Base-by-base conservation (phyloP, 35 echinoderm and acorn worm genomes). In the Strongylocentrotus purpuratus region DNA sequence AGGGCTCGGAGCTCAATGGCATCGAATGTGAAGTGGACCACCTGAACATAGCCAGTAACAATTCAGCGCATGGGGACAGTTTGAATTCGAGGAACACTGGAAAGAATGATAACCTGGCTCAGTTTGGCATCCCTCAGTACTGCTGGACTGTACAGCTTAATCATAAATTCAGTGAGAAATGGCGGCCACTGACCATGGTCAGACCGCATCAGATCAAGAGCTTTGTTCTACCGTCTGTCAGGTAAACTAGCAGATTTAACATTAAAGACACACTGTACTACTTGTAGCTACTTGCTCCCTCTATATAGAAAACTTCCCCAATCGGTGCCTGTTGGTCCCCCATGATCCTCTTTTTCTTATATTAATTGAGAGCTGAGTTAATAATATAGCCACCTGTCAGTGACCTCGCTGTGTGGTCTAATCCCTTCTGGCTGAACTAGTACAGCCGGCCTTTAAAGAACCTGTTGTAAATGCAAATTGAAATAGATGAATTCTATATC, bases 131-230 rank as follows among this genome's bases (percentile, higher is more conserved):
- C 60, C 97, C 98, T 4, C 88, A 90, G 46, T 97, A 94, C 95
- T 95, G 97, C 25, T 99, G 96, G 95, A 92, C 94, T 88, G 96
- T 97, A 15, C 86, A 94, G 14, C 95, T 99, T 13, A 96, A 99
- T 96, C 97, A 99, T 87, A 93, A 96, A 78, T 99, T 97, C 92
- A 96, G 93, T 33, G 98, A 99, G 33, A 97, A 99, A 92, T 97
- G 98, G 97, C 87, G 94, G 13, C 96, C 98, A 25, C 61, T 99
- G 46, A 97, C 88, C 88, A 33, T 48, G 33, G 65, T 98, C 60
- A 46, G 96, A 85, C 25, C 96, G 18, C 85, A 95, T 86, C 97
- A 98, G 87, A 87, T 96, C 9, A 41, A 96, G 33, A 31, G 61
- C 31, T 95, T 98, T 33, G 95, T 98, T 32, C 95, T 94, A 18